These are phyloP conservation scores for Drosophila mercatorum DNA, from an alignment of 2,888 invertebrate species.

Conservation along the genomic window DNA sequence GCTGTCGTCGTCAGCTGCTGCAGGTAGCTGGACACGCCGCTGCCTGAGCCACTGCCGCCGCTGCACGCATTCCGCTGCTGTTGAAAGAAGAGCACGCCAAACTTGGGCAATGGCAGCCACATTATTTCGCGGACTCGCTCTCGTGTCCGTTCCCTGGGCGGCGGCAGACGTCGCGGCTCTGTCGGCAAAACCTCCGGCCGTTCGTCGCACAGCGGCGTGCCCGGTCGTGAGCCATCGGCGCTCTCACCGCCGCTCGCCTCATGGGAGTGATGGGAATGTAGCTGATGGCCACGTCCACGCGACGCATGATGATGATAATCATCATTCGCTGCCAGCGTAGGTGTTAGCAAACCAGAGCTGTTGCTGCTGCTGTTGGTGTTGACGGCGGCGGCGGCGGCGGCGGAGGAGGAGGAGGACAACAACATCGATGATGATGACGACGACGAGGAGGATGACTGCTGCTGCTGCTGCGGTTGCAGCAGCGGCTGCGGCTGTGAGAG, in stretches of 20 bases:
- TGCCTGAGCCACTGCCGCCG: constrained; percentile 16
- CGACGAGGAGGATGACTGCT: background rate
- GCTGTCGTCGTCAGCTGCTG: constrained; percentile 49
- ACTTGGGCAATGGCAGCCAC: constrained; percentile 94
- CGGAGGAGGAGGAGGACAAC: constrained; percentile 14
- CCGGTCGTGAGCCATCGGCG: constrained; percentile 91
- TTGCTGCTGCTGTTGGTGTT: constrained; percentile 41
- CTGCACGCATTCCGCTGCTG: constrained; percentile 64
- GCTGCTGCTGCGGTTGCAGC: constrained; percentile 33
- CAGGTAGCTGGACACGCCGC: constrained; percentile 45
- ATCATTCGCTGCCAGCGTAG: constrained; percentile 68
- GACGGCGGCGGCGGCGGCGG: background rate
- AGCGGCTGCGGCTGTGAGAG: constrained; percentile 52
- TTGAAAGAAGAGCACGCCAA: constrained; percentile 89
- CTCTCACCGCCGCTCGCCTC: constrained; percentile 87
- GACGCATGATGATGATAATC: constrained; percentile 84
- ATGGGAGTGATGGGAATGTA: constrained; percentile 86
- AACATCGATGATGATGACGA: background rate
- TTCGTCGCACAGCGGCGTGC: constrained; percentile 94
- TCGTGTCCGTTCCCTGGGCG: constrained; percentile 85
- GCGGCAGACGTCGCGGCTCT: constrained; percentile 90
- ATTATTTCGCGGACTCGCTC: constrained; percentile 88
- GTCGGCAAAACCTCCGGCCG: constrained; percentile 90
- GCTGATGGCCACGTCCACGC: constrained; percentile 85
- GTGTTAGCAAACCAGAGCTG: constrained; percentile 26